phyloP scores from a whole-genome alignment of 2,797 vertebrate genomes.

The Streptopelia turtur region DNA sequence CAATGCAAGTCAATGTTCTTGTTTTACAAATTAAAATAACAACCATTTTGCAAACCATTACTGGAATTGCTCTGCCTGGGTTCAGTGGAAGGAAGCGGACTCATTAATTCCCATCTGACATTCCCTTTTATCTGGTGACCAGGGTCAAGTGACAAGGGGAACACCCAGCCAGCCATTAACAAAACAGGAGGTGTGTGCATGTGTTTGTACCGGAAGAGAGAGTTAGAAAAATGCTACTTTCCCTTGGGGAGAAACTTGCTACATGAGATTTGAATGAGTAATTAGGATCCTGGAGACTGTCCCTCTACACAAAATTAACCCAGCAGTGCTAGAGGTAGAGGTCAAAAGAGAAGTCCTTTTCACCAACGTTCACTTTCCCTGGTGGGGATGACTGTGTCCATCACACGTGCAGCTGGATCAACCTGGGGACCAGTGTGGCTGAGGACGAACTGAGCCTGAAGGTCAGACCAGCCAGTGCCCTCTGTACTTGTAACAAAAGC shows the following conservation, averaged over 20 bases:
- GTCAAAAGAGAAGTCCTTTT: not conserved
- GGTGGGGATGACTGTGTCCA: not conserved
- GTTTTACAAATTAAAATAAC: not conserved
- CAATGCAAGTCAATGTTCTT: not conserved
- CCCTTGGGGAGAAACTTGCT: not conserved
- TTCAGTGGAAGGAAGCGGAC: not conserved
- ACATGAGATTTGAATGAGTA: not conserved
- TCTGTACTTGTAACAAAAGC: conserved; percentile 63
- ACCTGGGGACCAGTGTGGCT: not conserved
- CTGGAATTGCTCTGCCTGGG: not conserved
- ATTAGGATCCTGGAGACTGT: conserved; percentile 4
- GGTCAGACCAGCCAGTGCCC: not conserved
- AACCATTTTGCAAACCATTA: not conserved
- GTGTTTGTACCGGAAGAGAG: not conserved
- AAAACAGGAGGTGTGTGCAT: not conserved
- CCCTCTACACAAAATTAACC: conserved; percentile 14
- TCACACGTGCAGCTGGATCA: not conserved
- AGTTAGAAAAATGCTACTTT: conserved; percentile 26
- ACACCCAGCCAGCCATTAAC: not conserved
- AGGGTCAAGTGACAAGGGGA: not conserved
- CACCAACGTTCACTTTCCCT: not conserved
- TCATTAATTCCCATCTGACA: not conserved
- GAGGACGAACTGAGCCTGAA: conserved; percentile 32
- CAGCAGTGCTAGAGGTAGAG: not conserved
- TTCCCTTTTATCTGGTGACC: conserved; percentile 58